These are phyloP conservation scores for Sapayoa aenigma DNA, from an alignment of 2,113 vertebrate genomes.

Conservation along the genomic window DNA sequence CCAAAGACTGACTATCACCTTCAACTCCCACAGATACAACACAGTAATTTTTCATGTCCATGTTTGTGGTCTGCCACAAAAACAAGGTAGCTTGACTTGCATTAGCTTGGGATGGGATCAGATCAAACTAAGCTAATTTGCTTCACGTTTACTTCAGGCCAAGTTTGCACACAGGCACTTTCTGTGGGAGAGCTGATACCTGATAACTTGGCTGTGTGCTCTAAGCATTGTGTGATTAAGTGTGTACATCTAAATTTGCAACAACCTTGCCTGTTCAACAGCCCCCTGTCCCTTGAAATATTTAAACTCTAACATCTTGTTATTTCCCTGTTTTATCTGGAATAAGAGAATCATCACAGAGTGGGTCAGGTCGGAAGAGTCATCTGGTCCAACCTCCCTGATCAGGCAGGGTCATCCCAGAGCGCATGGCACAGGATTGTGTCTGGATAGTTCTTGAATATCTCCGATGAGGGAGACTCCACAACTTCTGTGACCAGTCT, in stretches of 20 bases:
- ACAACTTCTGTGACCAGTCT: neutral
- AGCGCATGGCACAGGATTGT: neutral
- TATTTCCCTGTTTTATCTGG: neutral
- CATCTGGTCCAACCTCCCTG: neutral
- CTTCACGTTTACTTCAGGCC: neutral
- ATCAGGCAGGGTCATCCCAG: neutral
- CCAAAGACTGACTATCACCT: neutral
- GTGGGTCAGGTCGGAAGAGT: neutral
- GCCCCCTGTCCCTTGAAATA: neutral
- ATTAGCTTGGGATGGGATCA: neutral
- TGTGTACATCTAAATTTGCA: neutral
- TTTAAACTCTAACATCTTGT: neutral
- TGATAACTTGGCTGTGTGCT: neutral
- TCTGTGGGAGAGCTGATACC: neutral
- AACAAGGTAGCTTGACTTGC: neutral
- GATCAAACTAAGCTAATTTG: neutral
- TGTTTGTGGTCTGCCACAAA: neutral
- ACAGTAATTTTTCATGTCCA: neutral
- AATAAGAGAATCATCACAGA: neutral
- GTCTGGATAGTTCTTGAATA: neutral
- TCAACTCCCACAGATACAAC: neutral
- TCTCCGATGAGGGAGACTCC: neutral
- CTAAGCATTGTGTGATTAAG: neutral
- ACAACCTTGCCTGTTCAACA: neutral
- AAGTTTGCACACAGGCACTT: neutral